Conservation (phyloP, 2,113 vertebrate genomes). For the Prionailurus bengalensis region DNA sequence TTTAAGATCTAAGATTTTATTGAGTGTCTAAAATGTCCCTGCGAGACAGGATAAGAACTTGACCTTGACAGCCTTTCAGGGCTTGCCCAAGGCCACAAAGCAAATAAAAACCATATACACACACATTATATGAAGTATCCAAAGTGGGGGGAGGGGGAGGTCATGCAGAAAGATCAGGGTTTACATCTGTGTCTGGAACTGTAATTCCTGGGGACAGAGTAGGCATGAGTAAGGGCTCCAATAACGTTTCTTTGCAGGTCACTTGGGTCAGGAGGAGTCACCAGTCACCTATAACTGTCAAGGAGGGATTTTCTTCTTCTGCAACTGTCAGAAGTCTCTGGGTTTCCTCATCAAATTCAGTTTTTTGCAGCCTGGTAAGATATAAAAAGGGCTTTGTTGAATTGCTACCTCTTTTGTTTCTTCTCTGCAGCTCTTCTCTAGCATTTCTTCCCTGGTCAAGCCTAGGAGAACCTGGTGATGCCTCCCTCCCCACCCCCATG, state of each 20-base stretch:
- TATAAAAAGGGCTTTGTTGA: neutral
- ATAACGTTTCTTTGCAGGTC: neutral
- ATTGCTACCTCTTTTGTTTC: neutral
- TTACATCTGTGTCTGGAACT: neutral
- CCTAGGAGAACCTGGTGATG: too few relatives aligned
- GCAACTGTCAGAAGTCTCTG: neutral
- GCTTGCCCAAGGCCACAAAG: neutral
- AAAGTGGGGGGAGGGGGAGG: accelerated
- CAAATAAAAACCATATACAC: neutral
- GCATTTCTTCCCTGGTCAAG: neutral
- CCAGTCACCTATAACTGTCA: neutral
- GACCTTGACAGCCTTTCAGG: neutral
- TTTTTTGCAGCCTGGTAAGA: neutral
- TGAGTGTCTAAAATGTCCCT: neutral
- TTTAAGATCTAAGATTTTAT: neutral
- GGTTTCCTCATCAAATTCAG: constrained; percentile 25
- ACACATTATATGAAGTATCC: neutral
- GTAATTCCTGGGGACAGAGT: neutral
- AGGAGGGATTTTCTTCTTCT: neutral
- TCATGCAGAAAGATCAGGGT: neutral
- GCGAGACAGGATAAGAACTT: neutral
- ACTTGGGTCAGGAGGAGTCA: neutral
- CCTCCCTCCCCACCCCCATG: accelerated
- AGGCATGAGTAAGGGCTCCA: too few relatives aligned
- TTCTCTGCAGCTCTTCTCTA: neutral